These are phyloP conservation scores for Psylliodes chrysocephalus DNA, from an alignment of 2,888 invertebrate genomes.

Conservation along the genomic window DNA sequence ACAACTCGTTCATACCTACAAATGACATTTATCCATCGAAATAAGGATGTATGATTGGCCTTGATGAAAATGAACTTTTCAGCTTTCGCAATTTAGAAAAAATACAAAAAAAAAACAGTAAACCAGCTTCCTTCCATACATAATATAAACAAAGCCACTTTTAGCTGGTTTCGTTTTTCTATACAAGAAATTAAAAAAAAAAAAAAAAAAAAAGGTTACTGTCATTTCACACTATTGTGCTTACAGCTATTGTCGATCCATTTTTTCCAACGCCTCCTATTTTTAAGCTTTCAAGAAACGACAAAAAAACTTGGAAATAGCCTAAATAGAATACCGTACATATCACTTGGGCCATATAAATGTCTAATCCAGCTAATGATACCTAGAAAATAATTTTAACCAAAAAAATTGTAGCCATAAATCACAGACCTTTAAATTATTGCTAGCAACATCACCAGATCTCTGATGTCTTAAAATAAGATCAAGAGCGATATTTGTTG, in stretches of 20 bases:
- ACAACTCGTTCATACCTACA: background rate
- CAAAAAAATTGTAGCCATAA: no score
- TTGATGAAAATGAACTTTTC: conserved; percentile 24
- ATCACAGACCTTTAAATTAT: no score
- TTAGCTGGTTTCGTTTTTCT: conserved; percentile 19
- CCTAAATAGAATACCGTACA: conserved; percentile 68
- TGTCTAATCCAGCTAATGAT: conserved; percentile 63
- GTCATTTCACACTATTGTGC: conserved; percentile 53
- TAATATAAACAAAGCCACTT: conserved; percentile 9
- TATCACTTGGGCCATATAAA: conserved; percentile 61
- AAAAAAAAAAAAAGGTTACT: no score
- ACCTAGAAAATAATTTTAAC: conserved; percentile 60
- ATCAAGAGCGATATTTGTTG: no score
- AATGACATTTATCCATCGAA: conserved; percentile 10
- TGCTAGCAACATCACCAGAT: no score
- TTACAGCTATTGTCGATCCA: conserved; percentile 97
- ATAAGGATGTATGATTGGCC: no score
- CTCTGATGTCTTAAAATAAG: no score
- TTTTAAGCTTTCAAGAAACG: conserved; percentile 78
- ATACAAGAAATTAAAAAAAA: background rate
- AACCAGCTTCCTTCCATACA: conserved; percentile 20
- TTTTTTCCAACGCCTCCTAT: conserved; percentile 95
- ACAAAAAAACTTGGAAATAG: conserved; percentile 72
- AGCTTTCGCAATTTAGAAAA: background rate
- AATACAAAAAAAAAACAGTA: background rate